Conservation (phyloP, 1,140 invertebrate genomes). For the Psilanteris sp. region DNA sequence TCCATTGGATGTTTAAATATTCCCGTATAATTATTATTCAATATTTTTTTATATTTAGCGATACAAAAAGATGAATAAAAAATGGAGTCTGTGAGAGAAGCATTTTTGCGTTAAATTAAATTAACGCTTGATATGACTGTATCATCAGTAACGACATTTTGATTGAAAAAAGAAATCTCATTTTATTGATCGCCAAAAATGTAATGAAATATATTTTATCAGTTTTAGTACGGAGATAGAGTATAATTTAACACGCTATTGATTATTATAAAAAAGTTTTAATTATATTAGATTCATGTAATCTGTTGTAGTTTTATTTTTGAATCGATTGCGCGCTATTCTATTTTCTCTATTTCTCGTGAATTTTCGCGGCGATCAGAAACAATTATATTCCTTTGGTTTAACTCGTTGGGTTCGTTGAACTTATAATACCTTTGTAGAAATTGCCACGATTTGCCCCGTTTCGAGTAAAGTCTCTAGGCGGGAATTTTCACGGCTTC, state of each 20-base stretch:
- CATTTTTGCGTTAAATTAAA: conserved; percentile 15
- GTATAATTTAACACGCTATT: background rate
- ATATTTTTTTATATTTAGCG: too few species aligned
- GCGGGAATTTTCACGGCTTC: conserved; percentile 58
- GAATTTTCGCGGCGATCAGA: conserved; percentile 3
- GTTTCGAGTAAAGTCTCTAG: conserved; percentile 48
- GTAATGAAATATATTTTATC: conserved; percentile 12
- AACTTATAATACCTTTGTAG: conserved; percentile 62
- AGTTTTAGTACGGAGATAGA: conserved; percentile 5
- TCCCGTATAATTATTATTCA: too few species aligned
- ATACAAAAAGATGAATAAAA: conserved; percentile 2
- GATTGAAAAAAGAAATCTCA: conserved; percentile 3
- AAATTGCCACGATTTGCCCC: conserved; percentile 60
- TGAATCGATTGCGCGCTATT: conserved; percentile 2
- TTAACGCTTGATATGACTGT: conserved; percentile 13
- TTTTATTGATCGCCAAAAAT: conserved; percentile 11
- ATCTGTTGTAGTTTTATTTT: conserved; percentile 8
- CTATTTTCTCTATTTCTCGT: background rate
- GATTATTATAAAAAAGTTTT: conserved; percentile 32
- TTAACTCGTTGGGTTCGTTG: conserved; percentile 37
- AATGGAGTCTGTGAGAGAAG: too few species aligned
- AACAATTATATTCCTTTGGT: conserved; percentile 47
- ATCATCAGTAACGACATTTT: conserved; percentile 9
- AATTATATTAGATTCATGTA: conserved; percentile 13
- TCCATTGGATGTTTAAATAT: too few species aligned